A percentile compares a stretch with the other conserved stretches of the same genome.
Conservation (phyloP, 2,113 vertebrate genomes). For the Pomatostomus ruficeps region DNA sequence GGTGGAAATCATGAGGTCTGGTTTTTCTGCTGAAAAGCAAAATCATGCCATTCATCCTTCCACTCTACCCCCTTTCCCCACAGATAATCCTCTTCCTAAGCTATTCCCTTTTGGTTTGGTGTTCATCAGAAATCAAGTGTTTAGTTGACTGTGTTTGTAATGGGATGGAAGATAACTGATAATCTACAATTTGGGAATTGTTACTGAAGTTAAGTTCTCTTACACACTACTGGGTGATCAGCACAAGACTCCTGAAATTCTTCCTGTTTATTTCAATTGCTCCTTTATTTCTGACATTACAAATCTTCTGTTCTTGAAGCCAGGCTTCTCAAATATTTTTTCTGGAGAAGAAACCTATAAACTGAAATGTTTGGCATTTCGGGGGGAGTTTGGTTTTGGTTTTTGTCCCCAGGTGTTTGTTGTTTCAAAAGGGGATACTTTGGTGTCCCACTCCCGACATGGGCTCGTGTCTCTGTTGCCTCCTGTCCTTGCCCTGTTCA, state of each 20-base stretch:
- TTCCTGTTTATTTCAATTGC: background rate
- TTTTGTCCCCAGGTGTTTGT: background rate
- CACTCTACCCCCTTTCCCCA: background rate
- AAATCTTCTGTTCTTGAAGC: background rate
- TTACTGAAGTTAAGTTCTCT: background rate
- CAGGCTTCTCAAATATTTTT: background rate
- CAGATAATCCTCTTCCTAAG: background rate
- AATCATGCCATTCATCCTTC: background rate
- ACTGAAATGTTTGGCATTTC: background rate
- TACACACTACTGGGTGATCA: background rate
- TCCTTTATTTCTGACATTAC: background rate
- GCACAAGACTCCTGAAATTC: background rate
- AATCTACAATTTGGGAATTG: background rate
- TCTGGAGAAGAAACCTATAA: background rate
- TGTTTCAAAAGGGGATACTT: background rate
- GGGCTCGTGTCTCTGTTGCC: fast-evolving
- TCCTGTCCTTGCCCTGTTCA: background rate
- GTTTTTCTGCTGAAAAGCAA: background rate
- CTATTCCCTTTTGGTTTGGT: background rate
- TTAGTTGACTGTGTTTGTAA: background rate
- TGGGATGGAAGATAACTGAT: background rate
- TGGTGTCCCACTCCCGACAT: background rate
- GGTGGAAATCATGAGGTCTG: background rate
- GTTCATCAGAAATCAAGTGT: background rate
- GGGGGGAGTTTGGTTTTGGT: background rate